Conservation (phyloP, 2,797 vertebrate genomes). For the Neosilurus hyrtlii region DNA sequence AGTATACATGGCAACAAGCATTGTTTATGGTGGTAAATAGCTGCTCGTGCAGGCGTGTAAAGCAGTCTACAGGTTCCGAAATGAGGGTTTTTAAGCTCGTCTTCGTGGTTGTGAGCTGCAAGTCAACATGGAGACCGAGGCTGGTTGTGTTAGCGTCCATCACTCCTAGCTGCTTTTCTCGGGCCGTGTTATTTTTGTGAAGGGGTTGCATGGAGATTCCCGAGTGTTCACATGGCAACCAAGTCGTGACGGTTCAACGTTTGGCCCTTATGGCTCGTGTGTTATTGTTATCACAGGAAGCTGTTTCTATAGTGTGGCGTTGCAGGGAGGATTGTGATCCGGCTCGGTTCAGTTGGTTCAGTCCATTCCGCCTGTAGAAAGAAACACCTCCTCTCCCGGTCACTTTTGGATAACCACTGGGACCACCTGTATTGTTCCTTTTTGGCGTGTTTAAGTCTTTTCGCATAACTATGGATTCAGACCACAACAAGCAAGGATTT, state of each 20-base stretch:
- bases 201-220: background rate
- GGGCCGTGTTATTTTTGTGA: background rate
- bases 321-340: background rate
- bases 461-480: no score
- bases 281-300: background rate
- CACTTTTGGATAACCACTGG: background rate
- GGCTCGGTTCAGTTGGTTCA: background rate
- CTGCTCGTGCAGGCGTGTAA: background rate
- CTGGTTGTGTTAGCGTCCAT: slow-evolving; percentile 27
- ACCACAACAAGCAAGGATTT: background rate
- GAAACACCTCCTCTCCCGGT: background rate
- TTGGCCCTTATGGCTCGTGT: background rate
- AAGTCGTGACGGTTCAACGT: background rate
- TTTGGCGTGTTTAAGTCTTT: background rate
- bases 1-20: no score
- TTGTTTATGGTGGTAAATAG: background rate
- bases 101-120: slow-evolving; percentile 28
- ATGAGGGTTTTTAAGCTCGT: background rate
- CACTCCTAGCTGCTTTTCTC: background rate
- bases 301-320: background rate
- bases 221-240: background rate
- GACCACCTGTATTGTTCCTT: background rate
- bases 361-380: slow-evolving; percentile 1
- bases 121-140: slow-evolving; percentile 57
- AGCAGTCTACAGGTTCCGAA: background rate